Base-by-base conservation (phyloP, 2,888 invertebrate species). In the Acrobasis suavella region DNA sequence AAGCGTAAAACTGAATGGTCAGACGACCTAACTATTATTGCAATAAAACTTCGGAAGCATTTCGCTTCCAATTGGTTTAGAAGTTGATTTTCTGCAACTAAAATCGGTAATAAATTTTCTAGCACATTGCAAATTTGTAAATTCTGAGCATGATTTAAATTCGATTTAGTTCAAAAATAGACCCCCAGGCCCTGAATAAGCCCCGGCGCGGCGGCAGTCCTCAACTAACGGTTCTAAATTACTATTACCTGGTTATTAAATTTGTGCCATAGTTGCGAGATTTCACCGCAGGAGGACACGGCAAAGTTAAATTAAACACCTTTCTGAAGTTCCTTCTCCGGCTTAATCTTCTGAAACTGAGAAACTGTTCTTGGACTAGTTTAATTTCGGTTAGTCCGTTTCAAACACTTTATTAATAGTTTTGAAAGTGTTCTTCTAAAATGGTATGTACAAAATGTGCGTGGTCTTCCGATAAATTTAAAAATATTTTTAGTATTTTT, bases 181-280 rank as follows among this genome's bases (percentile, higher is more conserved):
- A 10, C 12, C 12, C n/a, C 14, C 46, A 46, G 14, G 46, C 14
- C 2, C n/a, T 46, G 46, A 46, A n/a, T 46, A 46, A 14, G 46
- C 46, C 46, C 46, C 14, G 14, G n/a, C 46, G 14, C 9, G 39
- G 12, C 42, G 12, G 42, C 14, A 3, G 10, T 42, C 10, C 37
- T 9, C 14, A 56, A 63, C 68, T 67, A 65, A 69, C 50, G 42
- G 70, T 71, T 67, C 69, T 68, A 66, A 73, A 72, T 73, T 73
- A 70, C 71, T 69, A 69, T 72, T 69, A 69, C 64, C 14, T 51
- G 62, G 51, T 72, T 69, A 74, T 73, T 72, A 74, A 71, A 75
- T 73, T 72, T 71, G 70, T 67, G 67, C 68, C 64, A 56, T 39
- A 56, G 56, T 56, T 56, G 42, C 22, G 9, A 56, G 56, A 17